Evolutionary conservation across 2,888 invertebrate species (phyloP).

Genomic region (Shargacucullia verbasci): DNA sequence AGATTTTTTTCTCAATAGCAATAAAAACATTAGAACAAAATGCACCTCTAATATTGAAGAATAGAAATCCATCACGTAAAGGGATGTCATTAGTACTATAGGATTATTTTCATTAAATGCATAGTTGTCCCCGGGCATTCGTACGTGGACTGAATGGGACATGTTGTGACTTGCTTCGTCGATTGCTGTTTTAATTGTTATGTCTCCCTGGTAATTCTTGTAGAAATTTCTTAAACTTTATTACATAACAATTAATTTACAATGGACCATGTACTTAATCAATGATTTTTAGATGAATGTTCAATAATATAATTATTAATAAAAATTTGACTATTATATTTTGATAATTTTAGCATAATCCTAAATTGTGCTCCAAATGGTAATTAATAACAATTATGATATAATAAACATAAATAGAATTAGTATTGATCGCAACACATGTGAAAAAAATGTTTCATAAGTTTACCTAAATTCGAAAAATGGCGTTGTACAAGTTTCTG

Average conservation of each 20-base stretch:
- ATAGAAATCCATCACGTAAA: slow-evolving; percentile 70
- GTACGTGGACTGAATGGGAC: slow-evolving; percentile 69
- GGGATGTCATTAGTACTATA: slow-evolving; percentile 68
- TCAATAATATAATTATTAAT: too few species aligned
- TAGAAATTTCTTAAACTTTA: slow-evolving; percentile 7
- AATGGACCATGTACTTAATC: too few species aligned
- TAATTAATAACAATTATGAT: too few species aligned
- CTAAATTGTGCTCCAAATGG: too few species aligned
- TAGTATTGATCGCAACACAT: too few species aligned
- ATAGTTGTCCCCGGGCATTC: slow-evolving; percentile 66
- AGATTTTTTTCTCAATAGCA: slow-evolving; percentile 1
- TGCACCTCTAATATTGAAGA: slow-evolving; percentile 43
- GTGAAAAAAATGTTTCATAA: too few species aligned
- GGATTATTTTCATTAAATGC: slow-evolving; percentile 83
- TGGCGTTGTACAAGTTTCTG: too few species aligned
- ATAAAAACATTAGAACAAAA: slow-evolving; percentile 12
- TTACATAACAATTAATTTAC: slow-evolving; percentile 13
- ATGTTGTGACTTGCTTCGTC: slow-evolving; percentile 44
- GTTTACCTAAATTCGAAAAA: too few species aligned
- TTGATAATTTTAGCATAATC: too few species aligned
- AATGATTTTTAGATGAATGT: too few species aligned
- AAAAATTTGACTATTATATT: too few species aligned
- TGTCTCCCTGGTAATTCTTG: slow-evolving; percentile 17
- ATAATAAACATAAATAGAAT: too few species aligned
- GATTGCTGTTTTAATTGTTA: slow-evolving; percentile 47